Evolutionary conservation across 2,888 invertebrate species (phyloP).

Genomic region (Gryllus longicercus): DNA sequence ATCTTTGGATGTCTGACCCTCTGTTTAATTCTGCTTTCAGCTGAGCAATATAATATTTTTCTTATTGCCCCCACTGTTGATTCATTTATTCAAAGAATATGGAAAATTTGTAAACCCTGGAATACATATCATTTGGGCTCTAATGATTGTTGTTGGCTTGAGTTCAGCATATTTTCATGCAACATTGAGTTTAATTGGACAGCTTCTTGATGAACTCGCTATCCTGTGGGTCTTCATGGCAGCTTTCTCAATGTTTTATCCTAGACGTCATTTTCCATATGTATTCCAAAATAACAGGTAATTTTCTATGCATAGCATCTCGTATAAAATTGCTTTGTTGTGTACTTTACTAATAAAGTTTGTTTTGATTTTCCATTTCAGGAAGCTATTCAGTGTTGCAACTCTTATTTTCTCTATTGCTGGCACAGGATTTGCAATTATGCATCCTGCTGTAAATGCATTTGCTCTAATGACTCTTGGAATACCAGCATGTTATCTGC

Average conservation of each 20-base stretch:
- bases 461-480: conserved; percentile 74
- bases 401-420: conserved; percentile 58
- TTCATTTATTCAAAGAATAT: conserved; percentile 74
- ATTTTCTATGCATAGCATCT: conserved; percentile 37
- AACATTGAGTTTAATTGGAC: conserved; percentile 74
- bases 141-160: conserved; percentile 72
- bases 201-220: conserved; percentile 74
- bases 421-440: conserved; percentile 65
- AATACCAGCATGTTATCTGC: conserved; percentile 64
- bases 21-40: conserved; percentile 49
- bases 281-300: conserved; percentile 64
- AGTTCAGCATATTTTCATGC: conserved; percentile 84
- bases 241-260: conserved; percentile 71
- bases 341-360: no score
- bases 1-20: no score
- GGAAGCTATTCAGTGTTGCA: conserved; percentile 61
- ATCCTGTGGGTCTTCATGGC: conserved; percentile 81
- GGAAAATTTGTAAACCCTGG: conserved; percentile 69
- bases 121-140: conserved; percentile 77
- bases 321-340: no score
- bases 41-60: conserved; percentile 75
- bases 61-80: conserved; percentile 70
- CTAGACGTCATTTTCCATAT: conserved; percentile 65
- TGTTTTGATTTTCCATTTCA: conserved; percentile 41
- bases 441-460: conserved; percentile 77